These are phyloP conservation scores for Odontomyia ornata DNA, from an alignment of 2,888 invertebrate species.

Conservation along the genomic window DNA sequence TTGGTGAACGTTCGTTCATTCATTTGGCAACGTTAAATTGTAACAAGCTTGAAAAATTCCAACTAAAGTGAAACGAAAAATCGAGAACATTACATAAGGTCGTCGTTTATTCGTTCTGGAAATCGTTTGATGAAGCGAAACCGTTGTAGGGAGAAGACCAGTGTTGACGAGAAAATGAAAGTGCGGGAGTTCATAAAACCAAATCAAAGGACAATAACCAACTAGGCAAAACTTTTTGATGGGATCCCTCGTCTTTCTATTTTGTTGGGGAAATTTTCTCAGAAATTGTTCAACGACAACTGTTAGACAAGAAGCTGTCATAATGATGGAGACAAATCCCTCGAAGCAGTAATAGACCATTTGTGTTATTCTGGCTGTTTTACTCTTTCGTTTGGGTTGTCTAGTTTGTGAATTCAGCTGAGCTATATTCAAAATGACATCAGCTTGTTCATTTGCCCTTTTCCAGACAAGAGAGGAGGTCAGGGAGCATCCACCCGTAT, in stretches of 20 bases:
- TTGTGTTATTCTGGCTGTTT: background rate
- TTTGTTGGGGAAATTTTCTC: background rate
- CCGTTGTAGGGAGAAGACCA: background rate
- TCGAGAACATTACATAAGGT: too few species aligned
- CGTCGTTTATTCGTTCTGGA: too few species aligned
- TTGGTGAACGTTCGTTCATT: too few species aligned
- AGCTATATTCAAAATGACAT: background rate
- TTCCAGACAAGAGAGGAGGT: background rate
- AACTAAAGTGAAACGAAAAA: too few species aligned
- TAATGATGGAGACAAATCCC: slow-evolving; percentile 30
- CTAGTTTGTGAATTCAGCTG: background rate
- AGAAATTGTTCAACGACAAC: slow-evolving; percentile 16
- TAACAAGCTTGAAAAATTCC: too few species aligned
- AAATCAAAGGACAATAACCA: slow-evolving; percentile 49
- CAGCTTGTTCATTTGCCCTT: background rate
- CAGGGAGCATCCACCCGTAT: background rate
- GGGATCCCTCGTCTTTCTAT: slow-evolving; percentile 34
- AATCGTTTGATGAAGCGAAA: too few species aligned
- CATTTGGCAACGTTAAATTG: too few species aligned
- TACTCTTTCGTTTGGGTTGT: background rate
- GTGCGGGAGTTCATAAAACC: slow-evolving; percentile 48
- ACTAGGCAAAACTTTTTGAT: slow-evolving; percentile 45
- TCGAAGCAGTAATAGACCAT: slow-evolving; percentile 24
- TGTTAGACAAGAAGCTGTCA: slow-evolving; percentile 33
- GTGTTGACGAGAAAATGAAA: background rate